A percentile compares a stretch with the other conserved stretches of the same genome.
Conservation (phyloP, 2,113 vertebrate species). For the Etheostoma spectabile region DNA sequence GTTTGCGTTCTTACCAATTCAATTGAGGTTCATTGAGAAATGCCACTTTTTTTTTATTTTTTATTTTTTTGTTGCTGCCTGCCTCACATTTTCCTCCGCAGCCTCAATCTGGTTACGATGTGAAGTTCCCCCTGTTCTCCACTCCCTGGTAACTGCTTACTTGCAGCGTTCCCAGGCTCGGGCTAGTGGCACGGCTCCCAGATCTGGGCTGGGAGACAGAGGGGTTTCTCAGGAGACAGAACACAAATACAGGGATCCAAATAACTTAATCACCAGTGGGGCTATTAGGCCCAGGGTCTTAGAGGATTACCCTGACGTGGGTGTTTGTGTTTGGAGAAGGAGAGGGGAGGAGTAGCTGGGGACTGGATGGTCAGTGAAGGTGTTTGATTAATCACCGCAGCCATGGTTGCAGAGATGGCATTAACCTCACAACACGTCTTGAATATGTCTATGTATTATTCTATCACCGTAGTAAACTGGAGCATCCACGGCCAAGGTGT, state of each 20-base stretch:
- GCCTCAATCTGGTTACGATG: slow-evolving; percentile 19
- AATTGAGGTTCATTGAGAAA: slow-evolving; percentile 21
- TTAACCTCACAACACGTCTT: slow-evolving; percentile 44
- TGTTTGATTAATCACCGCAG: slow-evolving; percentile 43
- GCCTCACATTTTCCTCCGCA: slow-evolving; percentile 31
- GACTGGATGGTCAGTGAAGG: slow-evolving; percentile 39
- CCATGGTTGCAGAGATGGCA: slow-evolving; percentile 20
- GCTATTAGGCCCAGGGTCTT: slow-evolving; percentile 60
- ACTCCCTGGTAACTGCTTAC: slow-evolving; percentile 73
- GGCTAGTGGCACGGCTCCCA: slow-evolving; percentile 80
- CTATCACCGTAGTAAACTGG: slow-evolving; percentile 13
- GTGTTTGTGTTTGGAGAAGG: slow-evolving; percentile 48
- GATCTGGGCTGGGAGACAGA: slow-evolving; percentile 70
- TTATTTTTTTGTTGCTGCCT: slow-evolving; percentile 25
- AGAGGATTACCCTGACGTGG: slow-evolving; percentile 39
- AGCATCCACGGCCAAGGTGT: not conserved
- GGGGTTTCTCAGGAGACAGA: slow-evolving; percentile 83
- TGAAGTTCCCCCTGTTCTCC: slow-evolving; percentile 44
- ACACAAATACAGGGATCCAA: slow-evolving; percentile 79
- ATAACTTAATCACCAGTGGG: slow-evolving; percentile 79
- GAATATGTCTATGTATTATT: slow-evolving; percentile 50
- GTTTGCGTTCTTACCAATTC: slow-evolving; percentile 4
- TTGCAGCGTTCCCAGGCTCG: slow-evolving; percentile 80
- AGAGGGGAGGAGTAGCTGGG: slow-evolving; percentile 13
- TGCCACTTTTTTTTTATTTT: slow-evolving; percentile 29